These are phyloP conservation scores for Sebastes wilsoni DNA, from an alignment of 2,797 vertebrate genomes.

Conservation along the genomic window DNA sequence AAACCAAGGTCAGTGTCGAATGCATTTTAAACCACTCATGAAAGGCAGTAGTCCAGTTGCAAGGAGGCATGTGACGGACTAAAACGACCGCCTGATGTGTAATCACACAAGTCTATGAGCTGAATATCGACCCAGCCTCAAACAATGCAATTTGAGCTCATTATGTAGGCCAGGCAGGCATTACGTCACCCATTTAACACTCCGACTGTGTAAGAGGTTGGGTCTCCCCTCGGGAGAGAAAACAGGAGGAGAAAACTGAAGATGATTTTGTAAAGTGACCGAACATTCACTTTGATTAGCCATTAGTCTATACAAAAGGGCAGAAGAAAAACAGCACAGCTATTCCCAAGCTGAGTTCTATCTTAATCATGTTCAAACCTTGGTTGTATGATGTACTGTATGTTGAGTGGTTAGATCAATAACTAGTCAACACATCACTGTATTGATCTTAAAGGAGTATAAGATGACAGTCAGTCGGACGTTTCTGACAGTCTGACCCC, in stretches of 20 bases:
- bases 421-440: not conserved
- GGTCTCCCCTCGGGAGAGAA: not conserved
- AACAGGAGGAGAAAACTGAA: not conserved
- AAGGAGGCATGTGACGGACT: slow-evolving; percentile 23
- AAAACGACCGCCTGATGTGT: slow-evolving; percentile 8
- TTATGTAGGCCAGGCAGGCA: slow-evolving; percentile 40
- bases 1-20: not conserved
- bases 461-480: not conserved
- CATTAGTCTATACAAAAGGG: not conserved
- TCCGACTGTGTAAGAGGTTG: slow-evolving; percentile 10
- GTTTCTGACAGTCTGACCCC: not conserved
- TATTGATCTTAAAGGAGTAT: not conserved
- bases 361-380: not conserved
- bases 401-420: not conserved
- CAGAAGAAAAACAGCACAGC: not conserved
- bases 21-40: not conserved
- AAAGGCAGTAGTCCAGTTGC: not conserved
- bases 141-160: slow-evolving; percentile 49
- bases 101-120: slow-evolving; percentile 22
- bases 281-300: not conserved
- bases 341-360: not conserved
- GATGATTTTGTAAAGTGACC: not conserved
- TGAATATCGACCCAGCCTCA: slow-evolving; percentile 2
- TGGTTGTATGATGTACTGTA: not conserved
- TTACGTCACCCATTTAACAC: slow-evolving; percentile 27